Percentiles rank a stretch among this genome's conserved stretches.
Conservation (phyloP, 2,888 invertebrate species). For the Isotomurus palustris region DNA sequence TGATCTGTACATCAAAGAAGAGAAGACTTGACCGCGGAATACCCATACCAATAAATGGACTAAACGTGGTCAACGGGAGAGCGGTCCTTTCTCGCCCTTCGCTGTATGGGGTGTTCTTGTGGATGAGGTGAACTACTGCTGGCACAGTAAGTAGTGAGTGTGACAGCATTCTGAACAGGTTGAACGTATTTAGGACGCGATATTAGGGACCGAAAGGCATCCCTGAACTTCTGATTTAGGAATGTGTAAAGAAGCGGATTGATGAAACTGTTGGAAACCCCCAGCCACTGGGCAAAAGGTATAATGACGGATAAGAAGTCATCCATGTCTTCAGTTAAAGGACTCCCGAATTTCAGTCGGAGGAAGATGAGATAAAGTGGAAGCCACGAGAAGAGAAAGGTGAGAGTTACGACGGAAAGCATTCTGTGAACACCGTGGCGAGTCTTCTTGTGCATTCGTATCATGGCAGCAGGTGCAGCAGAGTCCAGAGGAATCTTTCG, state of each 20-base stretch:
- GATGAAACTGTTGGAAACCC: slow-evolving; percentile 88
- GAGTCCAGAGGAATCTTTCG: slow-evolving; percentile 70
- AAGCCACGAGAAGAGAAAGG: slow-evolving; percentile 88
- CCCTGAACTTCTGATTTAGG: slow-evolving; percentile 88
- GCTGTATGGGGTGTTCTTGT: no score
- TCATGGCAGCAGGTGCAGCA: slow-evolving; percentile 48
- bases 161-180: no score
- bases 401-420: slow-evolving; percentile 83
- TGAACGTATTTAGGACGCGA: slow-evolving; percentile 4
- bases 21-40: no score
- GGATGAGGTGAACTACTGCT: no score
- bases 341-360: slow-evolving; percentile 69
- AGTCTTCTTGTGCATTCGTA: slow-evolving; percentile 76
- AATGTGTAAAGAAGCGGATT: slow-evolving; percentile 92
- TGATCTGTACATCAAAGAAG: no score
- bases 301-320: slow-evolving; percentile 69
- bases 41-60: no score
- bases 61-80: no score
- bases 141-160: no score
- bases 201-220: slow-evolving; percentile 61
- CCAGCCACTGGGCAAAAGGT: slow-evolving; percentile 86
- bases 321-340: slow-evolving; percentile 62
- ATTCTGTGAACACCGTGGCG: slow-evolving; percentile 93
- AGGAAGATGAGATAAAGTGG: slow-evolving; percentile 85
- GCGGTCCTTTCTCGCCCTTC: no score